A percentile compares a stretch with the other conserved stretches of the same genome.
Evolutionary conservation across 2,888 invertebrate genomes (phyloP).

Genomic region (Leucoma salicis): DNA sequence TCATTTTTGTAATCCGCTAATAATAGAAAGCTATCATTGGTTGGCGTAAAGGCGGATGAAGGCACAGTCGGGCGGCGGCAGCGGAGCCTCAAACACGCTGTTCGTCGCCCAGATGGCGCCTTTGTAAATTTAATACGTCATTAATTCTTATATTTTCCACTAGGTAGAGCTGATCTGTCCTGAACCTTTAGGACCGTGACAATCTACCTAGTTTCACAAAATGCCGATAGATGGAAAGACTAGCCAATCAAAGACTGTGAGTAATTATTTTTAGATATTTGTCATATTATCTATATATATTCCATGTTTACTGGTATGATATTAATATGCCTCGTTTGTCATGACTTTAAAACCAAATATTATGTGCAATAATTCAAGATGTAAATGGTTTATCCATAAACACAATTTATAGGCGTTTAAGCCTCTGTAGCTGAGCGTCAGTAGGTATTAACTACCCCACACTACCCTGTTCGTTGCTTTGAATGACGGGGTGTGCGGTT

Average conservation of each 20-base stretch:
- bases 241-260: constrained; percentile 43
- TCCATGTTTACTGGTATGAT: no score
- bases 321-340: no score
- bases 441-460: no score
- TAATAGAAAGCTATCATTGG: constrained; percentile 36
- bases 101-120: constrained; percentile 55
- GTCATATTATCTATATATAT: background rate
- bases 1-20: constrained; percentile 47
- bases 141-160: constrained; percentile 42
- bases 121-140: constrained; percentile 25
- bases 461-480: no score
- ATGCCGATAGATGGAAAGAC: constrained; percentile 54
- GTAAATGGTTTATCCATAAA: no score
- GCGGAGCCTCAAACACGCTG: constrained; percentile 60
- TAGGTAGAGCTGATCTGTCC: constrained; percentile 62
- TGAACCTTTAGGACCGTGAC: constrained; percentile 20
- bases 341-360: no score
- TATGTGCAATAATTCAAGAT: no score
- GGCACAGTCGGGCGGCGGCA: constrained; percentile 58
- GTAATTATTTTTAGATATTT: constrained; percentile 12
- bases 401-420: no score
- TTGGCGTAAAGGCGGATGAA: constrained; percentile 43
- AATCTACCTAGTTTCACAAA: constrained; percentile 35
- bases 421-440: no score
- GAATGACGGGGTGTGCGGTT: no score